Evolutionary conservation across 2,888 invertebrate genomes (phyloP), one percentile per base, ranked within the genome.

Genomic region (Melinaea menophilus): DNA sequence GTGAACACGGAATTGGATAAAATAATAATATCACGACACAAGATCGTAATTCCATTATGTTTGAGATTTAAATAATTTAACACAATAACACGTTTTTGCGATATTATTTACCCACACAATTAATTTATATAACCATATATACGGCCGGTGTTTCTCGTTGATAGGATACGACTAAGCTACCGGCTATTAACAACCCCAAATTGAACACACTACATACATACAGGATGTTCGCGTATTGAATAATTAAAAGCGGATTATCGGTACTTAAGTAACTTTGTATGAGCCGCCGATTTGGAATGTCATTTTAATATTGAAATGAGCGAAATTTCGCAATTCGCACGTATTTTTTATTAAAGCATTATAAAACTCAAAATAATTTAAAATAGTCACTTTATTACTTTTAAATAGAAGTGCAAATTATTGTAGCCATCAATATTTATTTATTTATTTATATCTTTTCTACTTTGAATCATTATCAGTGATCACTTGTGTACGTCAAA

Each of bases 251-350:
- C n/a, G n/a, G n/a, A n/a, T n/a, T n/a, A n/a, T n/a, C n/a, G n/a
- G n/a, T n/a, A n/a, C n/a, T n/a, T n/a, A n/a, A n/a, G n/a, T 63
- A 62, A 61, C 63, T 69, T 66, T 64, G 64, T 64, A 37, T 63
- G 61, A 61, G 61, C 64, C 46, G 58, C 51, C 55, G 31, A 51
- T 51, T 31, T 31, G 31, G 31, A 51, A 51, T 13, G 13, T 5
- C 7, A 31, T 7, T 11, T 51, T 46, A 46, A n/a, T 46, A 12
- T 46, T 46, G 11, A 11, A 46, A n/a, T n/a, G 2, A 46, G 12
- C 46, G 22, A 22, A 46, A n/a, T 46, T 46, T 46, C 1, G 4
- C 5, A 46, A 46, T n/a, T 46, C 46, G 46, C 22, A 22, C 22
- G 22, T 22, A 22, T 22, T 22, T 22, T 22, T 22, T 22, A 22